Conservation (phyloP, 2,888 invertebrate species). For the Brenthis ino region DNA sequence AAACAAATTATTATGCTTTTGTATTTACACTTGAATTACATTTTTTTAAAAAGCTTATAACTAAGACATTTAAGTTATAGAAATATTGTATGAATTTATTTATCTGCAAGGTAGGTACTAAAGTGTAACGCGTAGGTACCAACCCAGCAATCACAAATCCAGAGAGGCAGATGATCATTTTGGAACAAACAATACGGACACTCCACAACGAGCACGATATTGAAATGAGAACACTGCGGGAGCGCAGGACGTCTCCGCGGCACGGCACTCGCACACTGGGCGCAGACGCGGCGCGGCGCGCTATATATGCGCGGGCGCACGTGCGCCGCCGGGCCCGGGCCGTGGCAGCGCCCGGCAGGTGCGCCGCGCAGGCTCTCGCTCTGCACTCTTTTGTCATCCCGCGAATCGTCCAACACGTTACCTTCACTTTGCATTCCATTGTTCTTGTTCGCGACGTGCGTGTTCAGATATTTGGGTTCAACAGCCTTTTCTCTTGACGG, state of each 20-base stretch:
- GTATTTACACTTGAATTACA: too few species aligned
- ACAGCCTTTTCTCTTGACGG: background rate
- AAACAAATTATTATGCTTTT: too few species aligned
- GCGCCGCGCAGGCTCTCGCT: conserved; percentile 18
- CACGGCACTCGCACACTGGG: conserved; percentile 1
- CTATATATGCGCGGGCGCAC: conserved; percentile 38
- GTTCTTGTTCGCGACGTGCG: background rate
- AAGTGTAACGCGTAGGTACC: conserved; percentile 42
- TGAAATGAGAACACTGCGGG: too few species aligned
- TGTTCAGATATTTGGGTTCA: background rate
- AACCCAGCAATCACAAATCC: conserved; percentile 80
- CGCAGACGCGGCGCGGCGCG: conserved; percentile 25
- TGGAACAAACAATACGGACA: conserved; percentile 23
- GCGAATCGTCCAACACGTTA: background rate
- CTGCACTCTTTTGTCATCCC: conserved; percentile 12
- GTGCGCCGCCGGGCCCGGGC: conserved; percentile 5
- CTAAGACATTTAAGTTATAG: too few species aligned
- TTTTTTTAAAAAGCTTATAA: too few species aligned
- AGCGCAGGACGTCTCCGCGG: background rate
- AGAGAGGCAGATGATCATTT: conserved; percentile 79
- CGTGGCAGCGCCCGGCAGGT: conserved; percentile 4
- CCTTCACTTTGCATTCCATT: conserved; percentile 15
- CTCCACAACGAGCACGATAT: background rate
- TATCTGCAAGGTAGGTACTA: too few species aligned
- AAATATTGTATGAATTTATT: too few species aligned